phyloP scores from a whole-genome alignment of 1,140 invertebrate genomes.

The Zaprionus kolodkinae region DNA sequence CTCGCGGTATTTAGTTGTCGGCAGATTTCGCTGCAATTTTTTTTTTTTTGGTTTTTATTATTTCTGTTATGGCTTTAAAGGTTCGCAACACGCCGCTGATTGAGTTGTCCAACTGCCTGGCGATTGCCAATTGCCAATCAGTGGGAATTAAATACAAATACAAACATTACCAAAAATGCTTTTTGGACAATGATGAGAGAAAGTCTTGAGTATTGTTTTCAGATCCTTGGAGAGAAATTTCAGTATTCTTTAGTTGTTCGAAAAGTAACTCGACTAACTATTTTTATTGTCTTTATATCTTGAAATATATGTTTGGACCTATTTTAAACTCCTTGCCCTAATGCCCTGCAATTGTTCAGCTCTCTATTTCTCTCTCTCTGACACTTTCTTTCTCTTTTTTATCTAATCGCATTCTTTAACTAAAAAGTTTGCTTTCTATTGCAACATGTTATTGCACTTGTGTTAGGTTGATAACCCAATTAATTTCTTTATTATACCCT shows the following conservation, averaged over 20 bases:
- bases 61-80: constrained; percentile 57
- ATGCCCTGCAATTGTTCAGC: background rate
- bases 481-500: constrained; percentile 41
- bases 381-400: background rate
- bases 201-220: constrained; percentile 20
- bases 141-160: constrained; percentile 40
- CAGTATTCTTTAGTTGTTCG: too few species aligned
- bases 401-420: constrained; percentile 23
- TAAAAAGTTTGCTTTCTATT: constrained; percentile 13
- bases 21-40: constrained; percentile 78
- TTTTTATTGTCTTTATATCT: too few species aligned
- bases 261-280: too few species aligned
- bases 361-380: background rate
- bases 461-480: constrained; percentile 40
- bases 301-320: too few species aligned
- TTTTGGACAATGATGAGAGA: constrained; percentile 26
- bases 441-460: constrained; percentile 39
- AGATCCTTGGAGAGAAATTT: constrained; percentile 8
- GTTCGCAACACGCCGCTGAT: constrained; percentile 53
- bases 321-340: background rate
- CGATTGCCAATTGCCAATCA: constrained; percentile 51
- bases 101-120: constrained; percentile 45
- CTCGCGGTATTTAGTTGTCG: constrained; percentile 48
- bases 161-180: constrained; percentile 17
- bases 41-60: constrained; percentile 24